A percentile compares a stretch with the other conserved stretches of the same genome.
phyloP scores from a whole-genome alignment of 2,797 vertebrate species.

The Cyclopterus lumpus region DNA sequence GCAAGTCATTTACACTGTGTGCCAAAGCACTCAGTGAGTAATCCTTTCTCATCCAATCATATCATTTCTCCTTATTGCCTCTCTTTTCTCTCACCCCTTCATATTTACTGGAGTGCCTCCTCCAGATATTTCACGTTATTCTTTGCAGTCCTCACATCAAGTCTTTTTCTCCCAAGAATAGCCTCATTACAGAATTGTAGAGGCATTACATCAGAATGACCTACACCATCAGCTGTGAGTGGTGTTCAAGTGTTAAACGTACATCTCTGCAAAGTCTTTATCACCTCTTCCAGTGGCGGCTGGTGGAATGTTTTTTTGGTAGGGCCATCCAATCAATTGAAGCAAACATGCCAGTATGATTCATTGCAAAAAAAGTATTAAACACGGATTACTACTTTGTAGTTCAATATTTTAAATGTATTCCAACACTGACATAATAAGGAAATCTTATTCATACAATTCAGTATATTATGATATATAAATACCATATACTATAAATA shows the following conservation, averaged over 20 bases:
- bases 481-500: too few relatives aligned
- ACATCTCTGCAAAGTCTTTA: slow-evolving; percentile 29
- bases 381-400: too few relatives aligned
- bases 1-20: background rate
- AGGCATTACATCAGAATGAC: slow-evolving; percentile 26
- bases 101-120: slow-evolving; percentile 1
- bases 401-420: too few relatives aligned
- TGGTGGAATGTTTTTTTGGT: too few relatives aligned
- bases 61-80: background rate
- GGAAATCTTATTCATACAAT: too few relatives aligned
- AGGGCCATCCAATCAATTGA: too few relatives aligned
- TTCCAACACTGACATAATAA: too few relatives aligned
- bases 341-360: too few relatives aligned
- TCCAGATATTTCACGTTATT: slow-evolving; percentile 12
- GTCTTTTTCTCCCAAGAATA: slow-evolving; percentile 13
- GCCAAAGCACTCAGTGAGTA: slow-evolving; percentile 21
- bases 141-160: background rate
- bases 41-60: slow-evolving; percentile 15
- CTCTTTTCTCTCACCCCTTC: background rate
- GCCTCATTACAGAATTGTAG: background rate
- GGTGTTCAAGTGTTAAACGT: slow-evolving; percentile 23
- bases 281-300: too few relatives aligned
- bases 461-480: too few relatives aligned
- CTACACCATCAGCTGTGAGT: slow-evolving; percentile 28
- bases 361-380: too few relatives aligned